Conservation (phyloP, 2,888 invertebrate species). For the Drosophila fulvimacula region DNA sequence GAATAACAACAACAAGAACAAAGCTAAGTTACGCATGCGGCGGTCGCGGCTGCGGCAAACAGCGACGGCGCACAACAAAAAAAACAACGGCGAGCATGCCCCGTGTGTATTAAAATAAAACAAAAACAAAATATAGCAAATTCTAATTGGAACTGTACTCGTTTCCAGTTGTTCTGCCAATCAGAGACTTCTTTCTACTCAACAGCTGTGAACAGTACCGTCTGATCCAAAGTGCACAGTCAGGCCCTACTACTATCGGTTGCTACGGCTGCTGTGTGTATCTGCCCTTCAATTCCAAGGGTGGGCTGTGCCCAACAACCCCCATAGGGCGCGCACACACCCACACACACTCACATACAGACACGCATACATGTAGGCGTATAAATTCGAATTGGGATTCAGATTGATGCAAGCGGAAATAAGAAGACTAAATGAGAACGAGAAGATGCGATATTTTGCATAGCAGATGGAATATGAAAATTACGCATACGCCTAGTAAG, state of each 20-base stretch:
- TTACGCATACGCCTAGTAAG: slow-evolving; percentile 62
- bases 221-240: slow-evolving; percentile 23
- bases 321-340: slow-evolving; percentile 25
- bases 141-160: slow-evolving; percentile 69
- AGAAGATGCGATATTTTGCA: slow-evolving; percentile 30
- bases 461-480: slow-evolving; percentile 15
- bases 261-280: slow-evolving; percentile 48
- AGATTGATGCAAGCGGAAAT: neutral
- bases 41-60: slow-evolving; percentile 38
- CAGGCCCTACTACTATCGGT: slow-evolving; percentile 2
- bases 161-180: neutral
- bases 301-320: slow-evolving; percentile 43
- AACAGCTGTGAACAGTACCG: slow-evolving; percentile 33
- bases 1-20: slow-evolving; percentile 34
- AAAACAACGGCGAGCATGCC: slow-evolving; percentile 37
- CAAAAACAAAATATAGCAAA: slow-evolving; percentile 6
- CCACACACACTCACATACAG: neutral
- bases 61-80: slow-evolving; percentile 62
- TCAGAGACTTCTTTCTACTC: slow-evolving; percentile 10
- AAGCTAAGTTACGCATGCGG: slow-evolving; percentile 69
- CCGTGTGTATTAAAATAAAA: slow-evolving; percentile 18
- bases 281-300: slow-evolving; percentile 50
- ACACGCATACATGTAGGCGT: slow-evolving; percentile 5
- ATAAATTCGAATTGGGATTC: slow-evolving; percentile 36
- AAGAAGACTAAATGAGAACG: slow-evolving; percentile 16